phyloP scores from a whole-genome alignment of 2,797 vertebrate species.

The Phoebastria nigripes region DNA sequence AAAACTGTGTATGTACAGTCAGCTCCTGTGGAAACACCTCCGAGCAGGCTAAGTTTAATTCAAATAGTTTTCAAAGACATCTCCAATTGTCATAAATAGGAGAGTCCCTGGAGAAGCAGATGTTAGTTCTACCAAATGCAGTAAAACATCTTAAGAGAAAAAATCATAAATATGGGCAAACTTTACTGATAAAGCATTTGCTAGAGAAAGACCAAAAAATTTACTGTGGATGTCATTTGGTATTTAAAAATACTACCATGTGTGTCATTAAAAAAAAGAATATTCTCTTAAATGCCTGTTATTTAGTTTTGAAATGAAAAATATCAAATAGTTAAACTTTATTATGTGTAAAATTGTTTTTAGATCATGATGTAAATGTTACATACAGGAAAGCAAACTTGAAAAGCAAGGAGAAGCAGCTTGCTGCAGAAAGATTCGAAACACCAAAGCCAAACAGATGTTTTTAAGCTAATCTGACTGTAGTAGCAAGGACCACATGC shows the following conservation, averaged over 20 bases:
- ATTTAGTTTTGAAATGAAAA: conserved; percentile 75
- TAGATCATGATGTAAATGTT: conserved; percentile 52
- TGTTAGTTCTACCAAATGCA: conserved; percentile 60
- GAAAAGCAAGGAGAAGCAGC: conserved; percentile 35
- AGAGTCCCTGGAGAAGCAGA: conserved; percentile 68
- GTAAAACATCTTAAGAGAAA: conserved; percentile 47
- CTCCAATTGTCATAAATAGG: conserved; percentile 64
- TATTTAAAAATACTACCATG: conserved; percentile 50
- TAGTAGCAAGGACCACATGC: not conserved
- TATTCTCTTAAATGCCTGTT: conserved; percentile 66
- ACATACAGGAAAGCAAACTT: conserved; percentile 54
- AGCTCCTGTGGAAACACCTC: conserved; percentile 32
- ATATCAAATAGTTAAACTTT: conserved; percentile 77
- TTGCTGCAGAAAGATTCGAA: not conserved
- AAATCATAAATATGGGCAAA: conserved; percentile 47
- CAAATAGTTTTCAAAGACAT: conserved; percentile 60
- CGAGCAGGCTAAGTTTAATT: conserved; percentile 53
- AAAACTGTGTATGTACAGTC: not conserved
- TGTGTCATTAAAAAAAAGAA: conserved; percentile 54
- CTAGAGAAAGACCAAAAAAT: conserved; percentile 41
- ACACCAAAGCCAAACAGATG: not conserved
- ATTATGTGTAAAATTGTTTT: conserved; percentile 77
- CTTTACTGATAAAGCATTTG: conserved; percentile 46
- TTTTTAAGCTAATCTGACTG: not conserved
- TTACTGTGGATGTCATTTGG: conserved; percentile 30